Evolutionary conservation across 37 sponge, comb jelly and placozoan genomes (phyloP), one percentile per base, ranked within the genome.

Genomic region (Lycopodina hypogea): DNA sequence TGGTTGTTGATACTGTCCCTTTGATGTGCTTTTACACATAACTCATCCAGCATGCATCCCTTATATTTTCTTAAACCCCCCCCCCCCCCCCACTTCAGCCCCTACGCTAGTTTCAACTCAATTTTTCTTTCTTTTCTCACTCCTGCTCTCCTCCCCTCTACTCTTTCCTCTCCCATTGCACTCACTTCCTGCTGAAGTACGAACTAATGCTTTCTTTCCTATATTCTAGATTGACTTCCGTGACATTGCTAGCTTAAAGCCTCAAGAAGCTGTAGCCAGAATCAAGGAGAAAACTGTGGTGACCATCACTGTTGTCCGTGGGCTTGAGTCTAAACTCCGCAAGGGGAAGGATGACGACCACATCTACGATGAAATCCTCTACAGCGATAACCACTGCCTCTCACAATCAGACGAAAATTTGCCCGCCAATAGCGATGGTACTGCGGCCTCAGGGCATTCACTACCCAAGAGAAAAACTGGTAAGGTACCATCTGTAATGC

Each of bases 281-380:
- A 89, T 89, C 56, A 80, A 87, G 60, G 82, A 87, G 29, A 87
- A 77, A 36, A 42, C 82, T 34, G 32, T 71, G 32, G 83, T 87
- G 18, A 76, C 81, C 23, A 33, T 87, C 30, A 87, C 88, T 12
- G 66, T 87, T 17, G 24, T 87, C 29, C 68, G 83, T 17, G 78
- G 74, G 23, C 17, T 52, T 1, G 29, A 51, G 15, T 7, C 75
- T 8, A n/a, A 36, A 0, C 36, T 57, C 17, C 42, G 8, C 29
- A 71, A 19, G 4, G 53, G 53, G 12, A 34, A 38, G 28, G 24
- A 63, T 28, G 50, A 58, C 9, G 72, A 78, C 9, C 83, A 87
- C 78, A 58, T 82, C 9, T 81, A 82, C 64, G 82, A 87, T 38
- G 88, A 87, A 28, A 81, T 82, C 0, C 3, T 81, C 30, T 87